These are phyloP conservation scores for Mythimna pallens DNA, from an alignment of 2,888 invertebrate genomes.

Conservation along the genomic window DNA sequence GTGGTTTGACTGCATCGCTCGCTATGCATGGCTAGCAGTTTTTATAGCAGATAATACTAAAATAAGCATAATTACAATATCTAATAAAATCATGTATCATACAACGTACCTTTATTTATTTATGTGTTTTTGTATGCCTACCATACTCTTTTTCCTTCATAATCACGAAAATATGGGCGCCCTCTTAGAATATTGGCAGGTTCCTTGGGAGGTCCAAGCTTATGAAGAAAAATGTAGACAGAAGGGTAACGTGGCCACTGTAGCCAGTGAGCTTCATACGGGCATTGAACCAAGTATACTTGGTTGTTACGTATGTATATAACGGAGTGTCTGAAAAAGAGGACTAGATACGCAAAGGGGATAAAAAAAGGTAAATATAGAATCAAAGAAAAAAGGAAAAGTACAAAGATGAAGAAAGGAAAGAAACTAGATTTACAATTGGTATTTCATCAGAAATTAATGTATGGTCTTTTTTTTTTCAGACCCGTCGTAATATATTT, in stretches of 20 bases:
- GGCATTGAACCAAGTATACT: constrained; percentile 28
- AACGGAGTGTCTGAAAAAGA: background rate
- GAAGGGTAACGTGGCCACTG: constrained; percentile 43
- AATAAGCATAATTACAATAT: too few species aligned
- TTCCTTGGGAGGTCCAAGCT: constrained; percentile 63
- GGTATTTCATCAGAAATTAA: too few species aligned
- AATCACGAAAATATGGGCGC: constrained; percentile 40
- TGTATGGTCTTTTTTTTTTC: too few species aligned
- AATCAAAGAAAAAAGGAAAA: too few species aligned
- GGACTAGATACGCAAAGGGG: background rate
- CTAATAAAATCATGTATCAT: too few species aligned
- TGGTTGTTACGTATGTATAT: constrained; percentile 2
- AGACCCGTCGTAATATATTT: too few species aligned
- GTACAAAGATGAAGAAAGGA: too few species aligned
- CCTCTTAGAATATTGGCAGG: constrained; percentile 30
- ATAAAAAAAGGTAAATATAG: background rate
- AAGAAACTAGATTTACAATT: too few species aligned
- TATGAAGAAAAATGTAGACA: constrained; percentile 40
- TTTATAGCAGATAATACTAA: too few species aligned
- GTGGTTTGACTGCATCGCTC: too few species aligned
- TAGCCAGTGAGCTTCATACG: constrained; percentile 41
- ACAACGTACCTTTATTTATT: too few species aligned
- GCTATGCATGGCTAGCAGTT: too few species aligned
- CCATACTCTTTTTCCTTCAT: background rate
- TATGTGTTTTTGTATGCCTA: background rate